A percentile compares a stretch with the other conserved stretches of the same genome.
Conservation (phyloP, 1,140 invertebrate genomes). For the Aphidius ervi region DNA sequence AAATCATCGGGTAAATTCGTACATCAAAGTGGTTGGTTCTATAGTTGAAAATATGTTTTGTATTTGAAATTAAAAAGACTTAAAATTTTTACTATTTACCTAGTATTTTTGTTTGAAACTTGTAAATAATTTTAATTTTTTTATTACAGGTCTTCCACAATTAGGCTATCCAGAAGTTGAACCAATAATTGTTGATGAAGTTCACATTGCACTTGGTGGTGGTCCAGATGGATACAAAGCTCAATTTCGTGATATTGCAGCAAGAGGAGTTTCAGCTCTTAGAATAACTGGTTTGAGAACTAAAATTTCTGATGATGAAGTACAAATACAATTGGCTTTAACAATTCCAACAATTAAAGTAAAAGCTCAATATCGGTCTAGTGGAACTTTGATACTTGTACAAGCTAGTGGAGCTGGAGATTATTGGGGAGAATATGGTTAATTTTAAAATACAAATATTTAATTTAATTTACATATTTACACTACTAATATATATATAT, state of each 20-base stretch:
- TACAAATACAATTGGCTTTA: slow-evolving; percentile 74
- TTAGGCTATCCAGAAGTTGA: slow-evolving; percentile 59
- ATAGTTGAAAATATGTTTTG: no score
- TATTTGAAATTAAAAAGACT: no score
- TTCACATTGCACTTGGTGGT: slow-evolving; percentile 70
- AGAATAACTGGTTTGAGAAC: slow-evolving; percentile 69
- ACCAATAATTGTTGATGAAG: slow-evolving; percentile 72
- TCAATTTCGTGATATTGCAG: slow-evolving; percentile 71
- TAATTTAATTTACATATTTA: background rate
- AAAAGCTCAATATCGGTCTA: slow-evolving; percentile 70
- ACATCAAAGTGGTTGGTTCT: no score
- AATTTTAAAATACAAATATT: background rate
- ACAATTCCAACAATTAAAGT: slow-evolving; percentile 73
- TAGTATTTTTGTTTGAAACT: background rate
- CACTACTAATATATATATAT: slow-evolving; percentile 2
- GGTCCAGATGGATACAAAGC: slow-evolving; percentile 75
- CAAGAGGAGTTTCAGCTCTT: slow-evolving; percentile 72
- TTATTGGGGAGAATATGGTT: slow-evolving; percentile 83
- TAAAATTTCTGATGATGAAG: slow-evolving; percentile 55
- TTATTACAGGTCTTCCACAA: slow-evolving; percentile 40
- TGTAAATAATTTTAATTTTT: slow-evolving; percentile 1
- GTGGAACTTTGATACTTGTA: slow-evolving; percentile 71
- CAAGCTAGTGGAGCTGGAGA: slow-evolving; percentile 76
- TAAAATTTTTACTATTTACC: background rate
- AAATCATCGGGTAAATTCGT: no score